Conservation (phyloP, 2,888 invertebrate genomes). For the Aphodius granarius region DNA sequence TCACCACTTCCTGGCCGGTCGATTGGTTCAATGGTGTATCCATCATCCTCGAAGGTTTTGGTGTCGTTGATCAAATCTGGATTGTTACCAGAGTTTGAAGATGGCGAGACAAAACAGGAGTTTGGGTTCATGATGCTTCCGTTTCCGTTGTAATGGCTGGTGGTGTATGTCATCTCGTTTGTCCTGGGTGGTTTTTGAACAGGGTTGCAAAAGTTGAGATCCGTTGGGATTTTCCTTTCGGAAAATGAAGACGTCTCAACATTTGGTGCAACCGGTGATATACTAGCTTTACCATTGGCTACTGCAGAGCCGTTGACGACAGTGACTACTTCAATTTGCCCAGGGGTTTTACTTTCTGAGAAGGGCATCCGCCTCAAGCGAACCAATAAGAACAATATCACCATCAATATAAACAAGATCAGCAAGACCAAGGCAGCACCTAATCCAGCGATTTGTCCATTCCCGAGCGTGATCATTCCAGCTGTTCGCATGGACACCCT, state of each 20-base stretch:
- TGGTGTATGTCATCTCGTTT: constrained; percentile 70
- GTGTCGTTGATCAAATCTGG: constrained; percentile 87
- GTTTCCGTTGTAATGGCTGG: constrained; percentile 69
- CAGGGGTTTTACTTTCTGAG: constrained; percentile 76
- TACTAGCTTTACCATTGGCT: constrained; percentile 56
- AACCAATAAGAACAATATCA: constrained; percentile 73
- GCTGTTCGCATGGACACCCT: constrained; percentile 77
- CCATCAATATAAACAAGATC: constrained; percentile 72
- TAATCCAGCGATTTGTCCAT: constrained; percentile 83
- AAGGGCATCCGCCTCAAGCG: constrained; percentile 73
- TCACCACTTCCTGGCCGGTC: constrained; percentile 73
- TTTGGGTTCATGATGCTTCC: constrained; percentile 66
- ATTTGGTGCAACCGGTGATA: constrained; percentile 51
- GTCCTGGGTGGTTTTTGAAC: constrained; percentile 72
- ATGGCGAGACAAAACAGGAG: constrained; percentile 73
- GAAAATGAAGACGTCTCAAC: constrained; percentile 56
- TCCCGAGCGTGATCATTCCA: constrained; percentile 79
- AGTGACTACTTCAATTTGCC: constrained; percentile 72
- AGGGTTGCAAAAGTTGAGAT: constrained; percentile 62
- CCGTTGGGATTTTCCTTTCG: constrained; percentile 52
- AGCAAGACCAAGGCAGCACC: constrained; percentile 80
- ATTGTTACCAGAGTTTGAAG: constrained; percentile 75
- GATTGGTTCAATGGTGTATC: constrained; percentile 47
- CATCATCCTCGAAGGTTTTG: constrained; percentile 63
- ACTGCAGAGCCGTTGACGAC: constrained; percentile 58